Conservation (phyloP, 1,140 invertebrate genomes). For the Scylla paramamosain region DNA sequence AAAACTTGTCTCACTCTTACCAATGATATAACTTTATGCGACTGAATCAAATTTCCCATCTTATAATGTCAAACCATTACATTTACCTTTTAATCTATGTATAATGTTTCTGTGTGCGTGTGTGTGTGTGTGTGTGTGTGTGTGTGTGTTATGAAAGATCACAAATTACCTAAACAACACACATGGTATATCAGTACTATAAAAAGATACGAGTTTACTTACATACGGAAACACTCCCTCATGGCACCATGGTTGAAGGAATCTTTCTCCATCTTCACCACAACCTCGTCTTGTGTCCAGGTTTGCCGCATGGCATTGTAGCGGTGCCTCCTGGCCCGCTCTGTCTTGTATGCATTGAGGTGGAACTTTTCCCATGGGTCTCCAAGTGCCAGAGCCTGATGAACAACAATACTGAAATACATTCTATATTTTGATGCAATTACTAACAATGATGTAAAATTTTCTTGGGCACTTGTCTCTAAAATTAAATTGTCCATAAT, state of each 20-base stretch:
- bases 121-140: not conserved
- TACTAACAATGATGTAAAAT: too few relatives aligned
- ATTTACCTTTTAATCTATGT: too few relatives aligned
- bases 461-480: not conserved
- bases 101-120: not conserved
- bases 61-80: too few relatives aligned
- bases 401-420: not conserved
- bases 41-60: too few relatives aligned
- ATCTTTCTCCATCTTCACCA: constrained; percentile 82
- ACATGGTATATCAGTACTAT: not conserved
- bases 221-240: constrained; percentile 84
- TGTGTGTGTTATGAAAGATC: not conserved
- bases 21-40: too few relatives aligned
- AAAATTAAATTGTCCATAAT: not conserved
- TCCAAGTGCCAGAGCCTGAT: constrained; percentile 71
- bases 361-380: constrained; percentile 82
- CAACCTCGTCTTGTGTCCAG: constrained; percentile 81
- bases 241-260: constrained; percentile 84
- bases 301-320: constrained; percentile 81
- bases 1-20: not conserved
- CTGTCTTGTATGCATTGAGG: constrained; percentile 79
- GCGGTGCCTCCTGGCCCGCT: constrained; percentile 80
- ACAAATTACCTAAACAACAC: too few relatives aligned
- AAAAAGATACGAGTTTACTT: constrained; percentile 79
- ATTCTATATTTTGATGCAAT: not conserved